Evolutionary conservation across 2,888 invertebrate genomes (phyloP).

Genomic region (Patella caerulea): DNA sequence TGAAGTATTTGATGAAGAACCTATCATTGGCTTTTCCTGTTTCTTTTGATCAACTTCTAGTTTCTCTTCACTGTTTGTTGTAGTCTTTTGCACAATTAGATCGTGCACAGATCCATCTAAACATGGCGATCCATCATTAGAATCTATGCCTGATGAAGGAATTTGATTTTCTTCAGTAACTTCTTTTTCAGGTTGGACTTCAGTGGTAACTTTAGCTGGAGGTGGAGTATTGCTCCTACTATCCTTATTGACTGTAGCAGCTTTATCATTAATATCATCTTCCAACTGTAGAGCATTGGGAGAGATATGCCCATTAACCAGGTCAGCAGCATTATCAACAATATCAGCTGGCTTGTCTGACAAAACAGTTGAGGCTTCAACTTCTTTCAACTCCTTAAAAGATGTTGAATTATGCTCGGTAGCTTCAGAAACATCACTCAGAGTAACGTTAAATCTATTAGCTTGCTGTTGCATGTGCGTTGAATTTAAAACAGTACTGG

Average conservation of each 20-base stretch:
- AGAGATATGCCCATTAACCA: background rate
- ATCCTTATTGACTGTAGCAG: background rate
- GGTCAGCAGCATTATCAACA: background rate
- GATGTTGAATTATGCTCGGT: background rate
- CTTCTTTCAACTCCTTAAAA: background rate
- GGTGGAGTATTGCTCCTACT: background rate
- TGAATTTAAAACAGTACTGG: constrained; percentile 34
- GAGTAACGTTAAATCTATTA: background rate
- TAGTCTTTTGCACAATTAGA: background rate
- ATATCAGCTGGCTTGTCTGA: background rate
- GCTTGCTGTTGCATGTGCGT: constrained; percentile 15
- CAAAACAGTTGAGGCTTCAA: background rate
- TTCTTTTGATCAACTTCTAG: background rate
- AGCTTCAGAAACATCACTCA: background rate
- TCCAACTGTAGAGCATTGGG: background rate
- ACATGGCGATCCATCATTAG: too few relatives aligned
- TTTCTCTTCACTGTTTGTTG: background rate
- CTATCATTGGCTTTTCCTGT: background rate
- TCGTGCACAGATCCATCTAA: background rate
- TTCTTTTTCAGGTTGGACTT: background rate
- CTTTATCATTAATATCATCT: background rate
- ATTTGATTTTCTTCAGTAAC: background rate
- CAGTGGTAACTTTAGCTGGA: background rate
- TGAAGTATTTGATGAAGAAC: background rate
- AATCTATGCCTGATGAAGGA: background rate